Evolutionary conservation across 1,140 invertebrate species (phyloP).

Genomic region (Leucophenga varia): DNA sequence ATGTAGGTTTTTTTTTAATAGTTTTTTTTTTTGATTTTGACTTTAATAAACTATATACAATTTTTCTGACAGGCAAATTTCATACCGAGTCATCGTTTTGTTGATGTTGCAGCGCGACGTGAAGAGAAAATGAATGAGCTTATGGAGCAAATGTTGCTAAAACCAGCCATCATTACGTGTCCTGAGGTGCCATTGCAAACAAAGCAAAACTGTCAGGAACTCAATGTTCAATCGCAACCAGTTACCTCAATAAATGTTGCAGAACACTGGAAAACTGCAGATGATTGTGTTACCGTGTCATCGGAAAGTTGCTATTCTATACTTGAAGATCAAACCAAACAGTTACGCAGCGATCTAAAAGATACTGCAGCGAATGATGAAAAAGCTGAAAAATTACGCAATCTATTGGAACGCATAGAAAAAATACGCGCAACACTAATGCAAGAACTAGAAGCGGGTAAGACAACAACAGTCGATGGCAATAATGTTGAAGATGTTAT

Average conservation of each 20-base stretch:
- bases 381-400: conserved; percentile 30
- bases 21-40: neutral
- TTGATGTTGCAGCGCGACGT: conserved; percentile 18
- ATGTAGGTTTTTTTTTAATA: conserved; percentile 20
- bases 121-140: conserved; percentile 46
- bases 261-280: conserved; percentile 5
- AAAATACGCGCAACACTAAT: conserved; percentile 30
- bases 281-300: conserved; percentile 12
- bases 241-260: conserved; percentile 41
- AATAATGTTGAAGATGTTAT: conserved; percentile 33
- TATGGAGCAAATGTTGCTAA: conserved; percentile 39
- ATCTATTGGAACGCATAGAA: conserved; percentile 36
- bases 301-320: conserved; percentile 36
- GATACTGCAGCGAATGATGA: conserved; percentile 20
- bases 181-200: conserved; percentile 24
- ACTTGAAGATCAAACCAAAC: conserved; percentile 42
- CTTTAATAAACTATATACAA: neutral
- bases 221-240: no score
- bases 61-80: conserved; percentile 24
- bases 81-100: conserved; percentile 29
- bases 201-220: neutral
- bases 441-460: conserved; percentile 31
- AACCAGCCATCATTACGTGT: conserved; percentile 46
- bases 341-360: conserved; percentile 33
- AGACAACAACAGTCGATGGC: neutral